Percentiles rank a stretch among this genome's conserved stretches.
These are phyloP conservation scores for Carduelis carduelis DNA, from an alignment of 2,797 vertebrate genomes.

Conservation along the genomic window DNA sequence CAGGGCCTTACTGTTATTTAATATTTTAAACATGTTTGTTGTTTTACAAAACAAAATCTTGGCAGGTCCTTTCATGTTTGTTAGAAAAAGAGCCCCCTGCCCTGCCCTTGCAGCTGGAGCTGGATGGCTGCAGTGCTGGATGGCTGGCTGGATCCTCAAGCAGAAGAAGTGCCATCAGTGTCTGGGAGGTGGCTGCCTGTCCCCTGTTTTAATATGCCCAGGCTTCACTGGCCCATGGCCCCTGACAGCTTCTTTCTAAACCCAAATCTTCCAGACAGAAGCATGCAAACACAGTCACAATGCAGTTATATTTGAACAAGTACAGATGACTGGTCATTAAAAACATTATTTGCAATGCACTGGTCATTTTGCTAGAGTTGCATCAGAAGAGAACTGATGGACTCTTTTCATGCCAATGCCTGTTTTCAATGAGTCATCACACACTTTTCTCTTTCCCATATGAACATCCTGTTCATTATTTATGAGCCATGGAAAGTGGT, in stretches of 20 bases:
- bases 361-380: background rate
- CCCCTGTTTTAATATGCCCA: background rate
- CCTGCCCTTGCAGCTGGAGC: background rate
- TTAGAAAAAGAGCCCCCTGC: background rate
- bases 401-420: background rate
- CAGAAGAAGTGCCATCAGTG: background rate
- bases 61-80: background rate
- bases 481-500: background rate
- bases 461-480: slow-evolving; percentile 33
- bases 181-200: background rate
- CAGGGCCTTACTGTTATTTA: background rate
- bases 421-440: slow-evolving; percentile 4
- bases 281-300: background rate
- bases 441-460: background rate
- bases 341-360: background rate
- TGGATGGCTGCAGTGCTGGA: background rate
- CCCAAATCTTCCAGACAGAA: background rate
- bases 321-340: background rate
- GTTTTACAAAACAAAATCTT: background rate
- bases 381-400: background rate
- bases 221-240: background rate
- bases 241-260: background rate
- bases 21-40: background rate
- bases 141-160: background rate
- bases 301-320: background rate